Conservation (phyloP, 2,113 vertebrate genomes). For the Thinocorus orbignyianus region DNA sequence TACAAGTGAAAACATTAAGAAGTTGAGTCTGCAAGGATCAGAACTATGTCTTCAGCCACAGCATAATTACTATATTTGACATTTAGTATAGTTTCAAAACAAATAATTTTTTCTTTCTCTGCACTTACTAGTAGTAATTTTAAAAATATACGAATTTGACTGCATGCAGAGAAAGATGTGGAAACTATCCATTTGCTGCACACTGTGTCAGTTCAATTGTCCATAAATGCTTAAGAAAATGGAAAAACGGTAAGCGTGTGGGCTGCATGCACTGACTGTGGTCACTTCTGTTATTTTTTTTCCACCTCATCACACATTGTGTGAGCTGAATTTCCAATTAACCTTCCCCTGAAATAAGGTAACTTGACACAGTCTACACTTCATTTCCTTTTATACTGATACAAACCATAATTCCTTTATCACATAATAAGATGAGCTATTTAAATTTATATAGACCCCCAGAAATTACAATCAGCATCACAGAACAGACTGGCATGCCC, state of each 20-base stretch:
- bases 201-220: not conserved
- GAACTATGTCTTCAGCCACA: not conserved
- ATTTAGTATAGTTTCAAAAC: not conserved
- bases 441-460: not conserved
- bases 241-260: not conserved
- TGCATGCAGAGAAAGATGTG: not conserved
- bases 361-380: not conserved
- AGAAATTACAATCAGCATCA: not conserved
- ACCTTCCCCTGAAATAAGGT: not conserved
- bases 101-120: not conserved
- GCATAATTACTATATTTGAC: not conserved
- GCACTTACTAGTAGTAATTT: not conserved
- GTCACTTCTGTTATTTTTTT: slow-evolving; percentile 20
- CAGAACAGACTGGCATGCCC: not conserved
- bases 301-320: not conserved
- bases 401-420: not conserved
- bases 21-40: not conserved
- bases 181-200: not conserved
- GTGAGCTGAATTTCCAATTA: slow-evolving; percentile 16
- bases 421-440: not conserved
- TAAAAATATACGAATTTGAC: not conserved
- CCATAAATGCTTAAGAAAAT: slow-evolving; percentile 33
- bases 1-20: not conserved
- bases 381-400: not conserved
- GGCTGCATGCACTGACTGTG: not conserved